Conservation (phyloP, 2,888 invertebrate species). For the Punctoribates punctum region DNA sequence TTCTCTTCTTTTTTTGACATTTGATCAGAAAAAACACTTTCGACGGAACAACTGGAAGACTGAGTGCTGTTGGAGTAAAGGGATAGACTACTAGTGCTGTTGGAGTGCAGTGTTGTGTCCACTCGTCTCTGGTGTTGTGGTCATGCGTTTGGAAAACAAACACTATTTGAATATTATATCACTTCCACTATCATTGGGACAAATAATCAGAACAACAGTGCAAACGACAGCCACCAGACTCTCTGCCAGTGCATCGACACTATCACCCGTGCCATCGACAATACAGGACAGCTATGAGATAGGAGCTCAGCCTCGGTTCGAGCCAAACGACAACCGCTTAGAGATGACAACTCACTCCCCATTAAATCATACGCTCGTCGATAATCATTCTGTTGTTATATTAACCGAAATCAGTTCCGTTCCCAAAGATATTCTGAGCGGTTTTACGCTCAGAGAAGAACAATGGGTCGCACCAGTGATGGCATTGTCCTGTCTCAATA, state of each 20-base stretch:
- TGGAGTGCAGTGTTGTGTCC: not conserved
- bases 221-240: not conserved
- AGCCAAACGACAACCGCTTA: not conserved
- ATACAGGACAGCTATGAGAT: conserved; percentile 1
- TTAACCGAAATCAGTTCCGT: conserved; percentile 18
- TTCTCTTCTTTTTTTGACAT: not conserved
- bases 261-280: too few species aligned
- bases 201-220: not conserved
- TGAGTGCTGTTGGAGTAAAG: not conserved
- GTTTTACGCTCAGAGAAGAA: conserved; percentile 56
- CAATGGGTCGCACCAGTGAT: conserved; percentile 87
- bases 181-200: conserved; percentile 30
- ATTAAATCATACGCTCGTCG: conserved; percentile 3
- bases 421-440: conserved; percentile 5
- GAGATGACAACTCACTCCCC: conserved; percentile 29
- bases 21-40: not conserved
- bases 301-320: conserved; percentile 18
- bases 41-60: not conserved
- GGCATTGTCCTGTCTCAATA: conserved; percentile 74
- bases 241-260: not conserved
- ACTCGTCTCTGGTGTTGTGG: not conserved
- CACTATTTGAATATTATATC: conserved; percentile 28
- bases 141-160: conserved; percentile 24
- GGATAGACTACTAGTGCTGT: not conserved
- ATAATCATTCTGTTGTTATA: conserved; percentile 29